phyloP scores from a whole-genome alignment of 2,797 vertebrate species.

The Alfaro cultratus region DNA sequence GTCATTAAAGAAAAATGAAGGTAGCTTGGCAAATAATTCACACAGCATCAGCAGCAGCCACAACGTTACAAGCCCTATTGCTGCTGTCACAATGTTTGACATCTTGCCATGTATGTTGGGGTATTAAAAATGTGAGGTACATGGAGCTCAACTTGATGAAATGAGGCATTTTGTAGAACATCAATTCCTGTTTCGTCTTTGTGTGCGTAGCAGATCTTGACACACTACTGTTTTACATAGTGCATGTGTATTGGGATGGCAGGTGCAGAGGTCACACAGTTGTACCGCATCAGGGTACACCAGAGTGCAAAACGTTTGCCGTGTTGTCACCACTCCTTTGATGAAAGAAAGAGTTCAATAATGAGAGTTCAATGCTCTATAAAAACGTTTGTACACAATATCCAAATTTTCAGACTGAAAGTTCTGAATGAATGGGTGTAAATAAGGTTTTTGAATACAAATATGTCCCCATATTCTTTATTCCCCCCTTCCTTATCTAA shows the following conservation, averaged over 20 bases:
- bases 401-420: background rate
- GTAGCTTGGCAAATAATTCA: slow-evolving; percentile 10
- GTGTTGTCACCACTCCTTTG: background rate
- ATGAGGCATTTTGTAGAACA: background rate
- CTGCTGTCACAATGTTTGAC: background rate
- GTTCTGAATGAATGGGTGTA: background rate
- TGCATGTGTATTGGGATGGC: background rate
- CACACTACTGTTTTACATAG: background rate
- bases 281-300: background rate
- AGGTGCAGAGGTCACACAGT: background rate
- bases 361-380: background rate
- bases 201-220: background rate
- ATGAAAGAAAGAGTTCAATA: background rate
- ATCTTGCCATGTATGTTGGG: background rate
- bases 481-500: background rate
- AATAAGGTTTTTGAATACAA: background rate
- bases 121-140: background rate
- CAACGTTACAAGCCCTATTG: slow-evolving; percentile 1
- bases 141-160: background rate
- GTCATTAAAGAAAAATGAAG: slow-evolving; percentile 6
- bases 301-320: background rate
- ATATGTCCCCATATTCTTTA: background rate
- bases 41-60: slow-evolving; percentile 1
- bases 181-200: background rate
- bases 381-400: background rate